Conservation (phyloP, 2,888 invertebrate genomes). For the Tryphoninae sp. region DNA sequence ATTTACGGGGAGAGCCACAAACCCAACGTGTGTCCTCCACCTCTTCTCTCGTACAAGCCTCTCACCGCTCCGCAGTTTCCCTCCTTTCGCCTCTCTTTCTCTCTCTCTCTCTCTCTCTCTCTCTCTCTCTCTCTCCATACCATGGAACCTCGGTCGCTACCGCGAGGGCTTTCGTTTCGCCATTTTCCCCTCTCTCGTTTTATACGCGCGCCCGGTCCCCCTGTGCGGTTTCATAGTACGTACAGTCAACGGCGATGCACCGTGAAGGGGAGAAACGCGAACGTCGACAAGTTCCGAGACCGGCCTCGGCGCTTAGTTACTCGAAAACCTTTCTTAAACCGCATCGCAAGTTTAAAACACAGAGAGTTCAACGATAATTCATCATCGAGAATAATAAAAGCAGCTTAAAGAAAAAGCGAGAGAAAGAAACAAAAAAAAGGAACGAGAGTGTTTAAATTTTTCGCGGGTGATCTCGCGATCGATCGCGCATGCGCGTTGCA, state of each 20-base stretch:
- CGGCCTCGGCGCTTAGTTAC: conserved; percentile 72
- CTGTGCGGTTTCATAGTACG: conserved; percentile 32
- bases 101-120: conserved; percentile 54
- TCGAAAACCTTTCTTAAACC: conserved; percentile 74
- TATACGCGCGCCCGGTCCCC: conserved; percentile 17
- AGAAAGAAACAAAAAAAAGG: too few species aligned
- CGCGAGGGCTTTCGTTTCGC: conserved; percentile 70
- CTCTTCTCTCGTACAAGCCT: conserved; percentile 53
- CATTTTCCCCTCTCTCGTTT: conserved; percentile 71
- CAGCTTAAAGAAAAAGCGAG: background rate
- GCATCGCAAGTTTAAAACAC: conserved; percentile 25
- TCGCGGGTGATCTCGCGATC: conserved; percentile 23
- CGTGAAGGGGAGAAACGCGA: conserved; percentile 76
- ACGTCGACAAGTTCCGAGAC: conserved; percentile 73
- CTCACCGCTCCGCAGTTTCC: conserved; percentile 57
- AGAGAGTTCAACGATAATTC: conserved; percentile 18
- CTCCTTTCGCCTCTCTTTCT: conserved; percentile 53
- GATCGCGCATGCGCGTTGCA: conserved; percentile 20
- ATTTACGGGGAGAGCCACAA: conserved; percentile 26
- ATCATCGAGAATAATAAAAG: background rate
- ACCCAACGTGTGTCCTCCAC: conserved; percentile 56
- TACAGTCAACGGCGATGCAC: conserved; percentile 72
- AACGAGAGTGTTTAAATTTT: background rate
- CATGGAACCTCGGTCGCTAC: conserved; percentile 30
- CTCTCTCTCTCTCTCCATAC: conserved; percentile 52